Evolutionary conservation across 2,888 invertebrate species (phyloP), one percentile per base, ranked within the genome.

Genomic region (Meandrusa payeni): DNA sequence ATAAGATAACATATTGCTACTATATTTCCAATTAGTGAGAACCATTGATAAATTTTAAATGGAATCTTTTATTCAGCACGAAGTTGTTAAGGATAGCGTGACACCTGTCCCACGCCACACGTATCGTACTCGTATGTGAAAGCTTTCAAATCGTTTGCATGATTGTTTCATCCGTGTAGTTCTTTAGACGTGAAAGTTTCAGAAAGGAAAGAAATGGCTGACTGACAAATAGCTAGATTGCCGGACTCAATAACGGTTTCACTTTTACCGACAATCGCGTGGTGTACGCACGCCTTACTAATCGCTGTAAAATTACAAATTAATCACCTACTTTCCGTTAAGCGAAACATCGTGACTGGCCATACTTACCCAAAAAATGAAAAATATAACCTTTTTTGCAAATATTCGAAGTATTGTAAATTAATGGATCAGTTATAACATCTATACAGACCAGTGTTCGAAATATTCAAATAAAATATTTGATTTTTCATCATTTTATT

Each of bases 271-370:
- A 62, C 68, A 63, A 55, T 64, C 43, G 41, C 49, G 51, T 55
- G 46, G 43, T 61, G 52, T 60, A 67, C 69, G 34, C 45, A 48
- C 50, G 80, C 76, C 73, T 76, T 73, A 69, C 58, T 76, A 76
- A 76, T 72, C 77, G 61, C 48, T 61, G 53, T 73, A 72, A 72
- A 67, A 63, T 68, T 62, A 56, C 58, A 57, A 73, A 77, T 67
- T 63, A 71, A 73, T 73, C 75, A 69, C 69, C 45, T 52, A 69
- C 78, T 78, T 78, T 80, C 78, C 66, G 69, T 9, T 19, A 50
- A 50, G 47, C 56, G 57, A 55, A 64, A 65, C 66, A 69, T 61
- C 59, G 15, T 36, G 36, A 42, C 29, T 29, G 10, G 13, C 17
- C 19, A 27, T 27, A n/a, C n/a, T n/a, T n/a, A n/a, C n/a, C n/a